A percentile compares a stretch with the other conserved stretches of the same genome.
Conservation (phyloP, 2,888 invertebrate species). For the Chloroclystis v-ata region DNA sequence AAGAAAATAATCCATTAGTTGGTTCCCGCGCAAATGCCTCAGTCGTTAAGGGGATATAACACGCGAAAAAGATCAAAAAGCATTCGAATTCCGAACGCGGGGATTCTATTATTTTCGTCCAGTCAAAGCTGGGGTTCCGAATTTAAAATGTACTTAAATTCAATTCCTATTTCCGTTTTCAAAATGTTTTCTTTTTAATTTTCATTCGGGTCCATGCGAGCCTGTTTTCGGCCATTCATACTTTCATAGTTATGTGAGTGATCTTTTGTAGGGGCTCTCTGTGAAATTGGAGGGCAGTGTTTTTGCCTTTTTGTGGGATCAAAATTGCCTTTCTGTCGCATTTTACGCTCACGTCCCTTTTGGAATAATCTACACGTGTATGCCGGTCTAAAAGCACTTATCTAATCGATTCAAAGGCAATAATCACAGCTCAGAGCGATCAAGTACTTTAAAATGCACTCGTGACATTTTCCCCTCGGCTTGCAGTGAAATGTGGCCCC, state of each 20-base stretch:
- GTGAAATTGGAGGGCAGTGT: conserved; percentile 68
- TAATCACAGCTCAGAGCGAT: conserved; percentile 26
- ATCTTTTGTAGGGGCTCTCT: conserved; percentile 74
- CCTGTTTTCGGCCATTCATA: conserved; percentile 72
- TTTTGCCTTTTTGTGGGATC: conserved; percentile 67
- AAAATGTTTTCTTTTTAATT: conserved; percentile 69
- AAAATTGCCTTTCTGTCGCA: conserved; percentile 55
- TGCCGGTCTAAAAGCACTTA: conserved; percentile 14
- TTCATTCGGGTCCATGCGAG: conserved; percentile 61
- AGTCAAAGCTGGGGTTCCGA: conserved; percentile 66
- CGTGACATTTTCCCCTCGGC: conserved; percentile 42
- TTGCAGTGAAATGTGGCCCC: conserved; percentile 51
- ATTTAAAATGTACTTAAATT: conserved; percentile 77
- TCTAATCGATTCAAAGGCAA: conserved; percentile 25
- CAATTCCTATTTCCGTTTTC: conserved; percentile 70
- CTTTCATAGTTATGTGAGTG: conserved; percentile 71
- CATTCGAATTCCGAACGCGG: conserved; percentile 60
- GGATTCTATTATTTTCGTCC: conserved; percentile 68
- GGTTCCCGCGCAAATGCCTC: conserved; percentile 68
- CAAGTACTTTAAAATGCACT: conserved; percentile 49
- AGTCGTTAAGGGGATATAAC: conserved; percentile 66
- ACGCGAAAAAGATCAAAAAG: conserved; percentile 68
- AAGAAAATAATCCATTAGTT: conserved; percentile 78
- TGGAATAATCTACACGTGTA: conserved; percentile 3
- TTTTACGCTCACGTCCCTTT: conserved; percentile 25